Base-by-base conservation (phyloP, 1,140 invertebrate genomes). In the Plectrocnemia conspersa region DNA sequence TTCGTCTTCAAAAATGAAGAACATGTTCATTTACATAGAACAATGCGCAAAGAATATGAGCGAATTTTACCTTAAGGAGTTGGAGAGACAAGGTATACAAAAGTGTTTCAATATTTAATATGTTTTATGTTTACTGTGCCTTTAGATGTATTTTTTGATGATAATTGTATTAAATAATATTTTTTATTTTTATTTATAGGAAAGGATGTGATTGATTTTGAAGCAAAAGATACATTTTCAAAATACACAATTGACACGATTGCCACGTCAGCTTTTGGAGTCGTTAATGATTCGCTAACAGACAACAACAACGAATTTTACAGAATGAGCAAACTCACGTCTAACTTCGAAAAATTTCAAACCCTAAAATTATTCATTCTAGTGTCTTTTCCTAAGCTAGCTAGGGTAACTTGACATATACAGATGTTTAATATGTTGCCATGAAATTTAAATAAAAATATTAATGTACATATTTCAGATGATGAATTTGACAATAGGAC, bases 1-100 rank as follows among this genome's bases (percentile, higher is more conserved):
- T 25, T 79, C 77, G 0, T 66, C 69, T 0, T 73, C 60, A 25
- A 77, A 76, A 64, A 71, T 77, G 68, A 63, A 65, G 4, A 36
- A 52, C 7, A 77, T 77, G 72, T 77, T 69, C 52, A 29, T 46
- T 5, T 35, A 72, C 0, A 68, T 74, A 22, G 38, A 54, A 0
- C 58, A 68, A 45, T 68, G 62, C 50, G 65, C 64, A 1, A n/a
- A 61, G 23, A 45, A 63, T 32, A 57, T 59, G 0, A 58, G 64
- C 3, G 23, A 58, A 0, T 65, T 62, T 21, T 48, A 16, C 2
- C 10, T 10, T 5, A 40, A 42, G 9, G 19, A 22, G n/a, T 11
- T 23, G n/a, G 19, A 42, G 2, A n/a, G 10, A 10, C 22, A 42
- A 42, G 19, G 19, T 42, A 40, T 2, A 5, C 4, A 6, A 36